Conservation (phyloP, 2,888 invertebrate species). For the Phasia obesa region DNA sequence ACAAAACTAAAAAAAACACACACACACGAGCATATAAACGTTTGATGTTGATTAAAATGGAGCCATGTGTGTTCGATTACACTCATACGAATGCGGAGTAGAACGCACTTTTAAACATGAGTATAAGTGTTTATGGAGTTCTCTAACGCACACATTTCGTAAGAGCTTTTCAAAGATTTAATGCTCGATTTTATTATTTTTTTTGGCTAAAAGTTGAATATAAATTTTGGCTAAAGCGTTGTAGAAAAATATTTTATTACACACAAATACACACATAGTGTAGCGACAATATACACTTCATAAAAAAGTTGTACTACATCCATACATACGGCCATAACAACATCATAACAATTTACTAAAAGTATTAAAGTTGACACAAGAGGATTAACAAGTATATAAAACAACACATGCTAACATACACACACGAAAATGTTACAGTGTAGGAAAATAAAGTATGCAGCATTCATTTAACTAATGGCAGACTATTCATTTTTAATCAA, state of each 20-base stretch:
- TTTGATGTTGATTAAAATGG: constrained; percentile 73
- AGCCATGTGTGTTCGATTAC: constrained; percentile 72
- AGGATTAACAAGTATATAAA: constrained; percentile 72
- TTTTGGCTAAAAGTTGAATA: constrained; percentile 54
- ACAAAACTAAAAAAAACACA: not conserved
- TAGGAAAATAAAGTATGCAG: not conserved
- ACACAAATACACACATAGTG: not conserved
- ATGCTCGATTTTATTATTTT: constrained; percentile 53
- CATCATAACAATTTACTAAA: constrained; percentile 73
- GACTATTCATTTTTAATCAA: too few relatives aligned
- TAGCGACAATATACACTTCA: constrained; percentile 13
- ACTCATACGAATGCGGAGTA: not conserved
- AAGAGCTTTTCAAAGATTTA: constrained; percentile 68
- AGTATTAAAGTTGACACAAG: constrained; percentile 74
- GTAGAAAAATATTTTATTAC: constrained; percentile 43
- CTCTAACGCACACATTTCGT: constrained; percentile 21
- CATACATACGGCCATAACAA: constrained; percentile 45
- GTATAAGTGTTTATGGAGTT: constrained; percentile 1
- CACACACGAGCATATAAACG: constrained; percentile 44
- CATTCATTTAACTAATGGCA: too few relatives aligned
- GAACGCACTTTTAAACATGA: not conserved
- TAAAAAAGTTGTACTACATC: constrained; percentile 38
- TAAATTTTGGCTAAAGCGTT: constrained; percentile 67
- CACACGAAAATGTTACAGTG: constrained; percentile 28
- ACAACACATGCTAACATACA: constrained; percentile 40